Percentiles rank a stretch among this genome's conserved stretches.
Conservation (phyloP, 2,797 vertebrate species). For the Rhinogobio ventralis region DNA sequence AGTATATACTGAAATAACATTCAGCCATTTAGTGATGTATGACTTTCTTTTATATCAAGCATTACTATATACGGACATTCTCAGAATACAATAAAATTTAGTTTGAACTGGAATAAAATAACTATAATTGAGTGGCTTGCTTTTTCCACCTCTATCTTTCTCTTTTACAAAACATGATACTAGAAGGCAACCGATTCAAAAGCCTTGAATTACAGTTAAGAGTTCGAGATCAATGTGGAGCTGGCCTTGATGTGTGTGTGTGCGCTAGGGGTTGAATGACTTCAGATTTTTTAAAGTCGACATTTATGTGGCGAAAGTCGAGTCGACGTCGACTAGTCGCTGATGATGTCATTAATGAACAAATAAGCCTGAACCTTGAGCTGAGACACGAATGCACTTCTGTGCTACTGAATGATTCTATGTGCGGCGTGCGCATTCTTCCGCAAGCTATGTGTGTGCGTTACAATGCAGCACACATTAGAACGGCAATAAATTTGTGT, state of each 20-base stretch:
- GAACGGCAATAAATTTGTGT: no score
- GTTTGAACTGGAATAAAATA: constrained; percentile 23
- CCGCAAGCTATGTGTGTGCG: no score
- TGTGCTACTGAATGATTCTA: no score
- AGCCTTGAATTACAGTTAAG: constrained; percentile 19
- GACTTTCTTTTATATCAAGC: background rate
- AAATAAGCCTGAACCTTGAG: no score
- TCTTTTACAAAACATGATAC: constrained; percentile 20
- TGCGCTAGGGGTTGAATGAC: no score
- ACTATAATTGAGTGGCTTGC: constrained; percentile 8
- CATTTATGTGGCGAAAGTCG: no score
- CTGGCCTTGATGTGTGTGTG: background rate
- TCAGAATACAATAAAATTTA: constrained; percentile 6
- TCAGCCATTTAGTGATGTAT: background rate
- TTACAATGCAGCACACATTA: no score
- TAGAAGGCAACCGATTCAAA: constrained; percentile 6
- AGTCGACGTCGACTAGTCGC: no score
- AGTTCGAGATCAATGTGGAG: constrained; percentile 3
- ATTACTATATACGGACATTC: background rate
- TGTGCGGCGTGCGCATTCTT: no score
- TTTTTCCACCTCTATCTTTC: background rate
- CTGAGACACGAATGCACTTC: no score
- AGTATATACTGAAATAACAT: background rate
- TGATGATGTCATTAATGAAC: no score
- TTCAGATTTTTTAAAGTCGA: no score